Conservation (phyloP, 1,140 invertebrate genomes). For the Drosophila nigromelanica region DNA sequence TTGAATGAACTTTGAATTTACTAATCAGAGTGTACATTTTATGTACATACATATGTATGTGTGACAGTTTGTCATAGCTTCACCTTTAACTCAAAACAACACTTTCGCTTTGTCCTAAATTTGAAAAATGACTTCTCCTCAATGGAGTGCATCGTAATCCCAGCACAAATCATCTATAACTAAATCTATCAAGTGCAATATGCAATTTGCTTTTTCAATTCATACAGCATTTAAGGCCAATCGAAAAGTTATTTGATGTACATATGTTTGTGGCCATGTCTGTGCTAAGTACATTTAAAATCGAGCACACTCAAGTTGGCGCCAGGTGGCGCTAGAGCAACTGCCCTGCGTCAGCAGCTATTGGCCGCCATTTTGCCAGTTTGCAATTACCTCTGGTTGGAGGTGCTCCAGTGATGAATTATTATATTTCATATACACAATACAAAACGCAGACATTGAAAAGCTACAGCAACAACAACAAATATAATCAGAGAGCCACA, state of each 20-base stretch:
- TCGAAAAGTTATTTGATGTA: not conserved
- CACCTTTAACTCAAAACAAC: too few species aligned
- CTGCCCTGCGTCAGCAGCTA: conserved; percentile 10
- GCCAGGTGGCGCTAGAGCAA: conserved; percentile 42
- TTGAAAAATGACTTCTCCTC: too few species aligned
- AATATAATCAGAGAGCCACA: conserved; percentile 36
- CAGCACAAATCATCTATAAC: too few species aligned
- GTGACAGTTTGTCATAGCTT: too few species aligned
- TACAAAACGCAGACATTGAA: conserved; percentile 6
- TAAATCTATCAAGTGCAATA: too few species aligned
- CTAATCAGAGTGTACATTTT: too few species aligned
- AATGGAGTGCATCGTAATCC: too few species aligned
- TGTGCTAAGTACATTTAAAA: conserved; percentile 9
- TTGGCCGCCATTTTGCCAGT: conserved; percentile 40
- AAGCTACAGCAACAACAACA: conserved; percentile 5
- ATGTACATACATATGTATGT: too few species aligned
- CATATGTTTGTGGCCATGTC: not conserved
- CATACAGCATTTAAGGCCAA: not conserved
- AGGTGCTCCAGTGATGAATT: conserved; percentile 38
- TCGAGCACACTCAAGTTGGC: conserved; percentile 36
- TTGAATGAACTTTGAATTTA: too few species aligned
- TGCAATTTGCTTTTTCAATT: too few species aligned
- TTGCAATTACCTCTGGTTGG: conserved; percentile 38
- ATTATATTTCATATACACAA: conserved; percentile 45
- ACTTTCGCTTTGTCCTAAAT: too few species aligned